phyloP scores from a whole-genome alignment of 1,140 invertebrate species.

The Pachyrhynchus sulphureomaculatus region DNA sequence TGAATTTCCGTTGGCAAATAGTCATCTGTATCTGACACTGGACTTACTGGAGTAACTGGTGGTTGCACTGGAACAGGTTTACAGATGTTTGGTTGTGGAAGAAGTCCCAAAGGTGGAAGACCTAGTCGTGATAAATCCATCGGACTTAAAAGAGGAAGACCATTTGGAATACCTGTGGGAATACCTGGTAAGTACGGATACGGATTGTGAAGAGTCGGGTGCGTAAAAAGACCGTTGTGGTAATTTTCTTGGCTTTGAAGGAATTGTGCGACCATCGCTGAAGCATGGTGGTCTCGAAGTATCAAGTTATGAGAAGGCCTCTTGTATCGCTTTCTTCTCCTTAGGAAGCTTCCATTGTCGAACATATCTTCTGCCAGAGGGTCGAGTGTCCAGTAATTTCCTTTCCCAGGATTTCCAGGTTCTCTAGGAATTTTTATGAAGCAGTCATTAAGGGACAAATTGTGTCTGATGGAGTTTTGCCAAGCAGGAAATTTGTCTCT shows the following conservation, averaged over 20 bases:
- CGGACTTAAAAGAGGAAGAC: constrained; percentile 46
- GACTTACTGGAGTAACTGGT: constrained; percentile 42
- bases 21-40: constrained; percentile 44
- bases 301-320: constrained; percentile 68
- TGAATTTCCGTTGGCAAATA: constrained; percentile 39
- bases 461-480: constrained; percentile 97
- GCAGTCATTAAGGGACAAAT: constrained; percentile 96
- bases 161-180: constrained; percentile 34
- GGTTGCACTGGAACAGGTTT: constrained; percentile 57
- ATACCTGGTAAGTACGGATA: constrained; percentile 46
- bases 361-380: constrained; percentile 98
- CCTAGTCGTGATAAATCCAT: constrained; percentile 48
- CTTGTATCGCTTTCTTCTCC: constrained; percentile 94
- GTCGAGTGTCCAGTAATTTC: constrained; percentile 99
- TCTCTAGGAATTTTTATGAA: constrained; percentile 98
- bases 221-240: constrained; percentile 52
- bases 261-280: constrained; percentile 48
- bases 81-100: constrained; percentile 53
- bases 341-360: constrained; percentile 96
- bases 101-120: constrained; percentile 42
- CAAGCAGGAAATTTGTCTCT: constrained; percentile 93
- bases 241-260: constrained; percentile 46
- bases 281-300: constrained; percentile 52
- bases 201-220: constrained; percentile 49
- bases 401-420: constrained; percentile 97